Percentiles rank a stretch among this genome's conserved stretches.
Evolutionary conservation across 2,113 vertebrate species (phyloP).

Genomic region (Lophura nycthemera): DNA sequence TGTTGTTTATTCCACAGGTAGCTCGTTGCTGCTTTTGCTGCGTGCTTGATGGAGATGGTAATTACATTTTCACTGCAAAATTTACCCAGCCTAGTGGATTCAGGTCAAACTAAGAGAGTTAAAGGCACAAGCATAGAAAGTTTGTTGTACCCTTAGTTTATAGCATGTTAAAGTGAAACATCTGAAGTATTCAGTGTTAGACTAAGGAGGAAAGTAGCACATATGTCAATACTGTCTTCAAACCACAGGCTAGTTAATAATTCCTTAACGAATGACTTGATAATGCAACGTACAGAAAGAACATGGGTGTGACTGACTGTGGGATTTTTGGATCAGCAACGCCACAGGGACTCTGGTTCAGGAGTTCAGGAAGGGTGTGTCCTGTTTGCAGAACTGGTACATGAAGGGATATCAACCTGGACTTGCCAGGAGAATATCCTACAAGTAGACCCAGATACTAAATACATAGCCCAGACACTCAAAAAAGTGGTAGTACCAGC

Average conservation of each 20-base stretch:
- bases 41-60: constrained; percentile 83
- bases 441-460: background rate
- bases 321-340: background rate
- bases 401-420: background rate
- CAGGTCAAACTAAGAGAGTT: background rate
- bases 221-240: background rate
- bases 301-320: background rate
- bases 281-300: background rate
- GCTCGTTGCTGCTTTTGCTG: constrained; percentile 97
- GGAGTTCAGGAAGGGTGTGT: background rate
- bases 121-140: background rate
- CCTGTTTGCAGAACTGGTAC: background rate
- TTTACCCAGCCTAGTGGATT: background rate
- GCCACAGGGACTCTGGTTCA: background rate
- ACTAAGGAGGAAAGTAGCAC: background rate
- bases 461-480: background rate
- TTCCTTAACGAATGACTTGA: background rate
- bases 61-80: constrained; percentile 30
- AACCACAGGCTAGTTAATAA: constrained; percentile 3
- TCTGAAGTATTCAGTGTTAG: background rate
- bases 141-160: accelerated
- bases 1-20: constrained; percentile 79
- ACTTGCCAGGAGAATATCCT: background rate
- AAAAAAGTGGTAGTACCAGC: background rate
- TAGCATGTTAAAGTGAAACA: background rate